Evolutionary conservation across 1,140 invertebrate genomes (phyloP), one percentile per base, ranked within the genome.

Genomic region (Drosophila gunungcola): DNA sequence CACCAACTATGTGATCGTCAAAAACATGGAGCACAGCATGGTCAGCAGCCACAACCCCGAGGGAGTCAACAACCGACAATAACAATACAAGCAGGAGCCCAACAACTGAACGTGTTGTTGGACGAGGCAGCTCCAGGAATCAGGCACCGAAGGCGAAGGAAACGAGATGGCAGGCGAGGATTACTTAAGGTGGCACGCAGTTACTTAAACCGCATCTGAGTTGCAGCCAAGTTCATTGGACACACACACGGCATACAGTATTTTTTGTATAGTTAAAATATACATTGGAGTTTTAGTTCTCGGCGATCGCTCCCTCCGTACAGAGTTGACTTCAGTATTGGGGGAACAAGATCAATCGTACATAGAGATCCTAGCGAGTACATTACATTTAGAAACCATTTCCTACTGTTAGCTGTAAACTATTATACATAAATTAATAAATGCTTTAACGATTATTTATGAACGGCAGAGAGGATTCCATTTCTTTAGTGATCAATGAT

Each of bases 11-110:
- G 86, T 92, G 48, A 83, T 91, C 70, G 91, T 92, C 34, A 92
- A 92, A 77, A 92, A 92, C n/a, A 92, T 92, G 91, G 91, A 92
- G 61, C 84, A 92, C 43, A 90, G 79, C 57, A 84, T 92, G 75
- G 89, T 78, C 64, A 78, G 74, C 53, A 69, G 68, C 45, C 84
- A 89, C 49, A 89, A 89, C 64, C 84, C 84, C 7, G 84, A 89
- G 65, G 80, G 80, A 29, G 84, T 89, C 29, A 89, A 85, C 49
- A 89, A 89, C 62, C 61, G 84, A 73, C 84, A 89, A 89, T 89
- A 89, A 88, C 83, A 88, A 89, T 89, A 89, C 85, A 89, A 89
- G 85, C 85, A 89, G 85, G 84, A 89, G 85, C 84, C 84, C 85
- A 89, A 78, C 85, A 88, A 89, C 64, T 89, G 64, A 77, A 67